Evolutionary conservation across 2,797 vertebrate species (phyloP), one percentile per base, ranked within the genome.

Genomic region (Euthynnus affinis): DNA sequence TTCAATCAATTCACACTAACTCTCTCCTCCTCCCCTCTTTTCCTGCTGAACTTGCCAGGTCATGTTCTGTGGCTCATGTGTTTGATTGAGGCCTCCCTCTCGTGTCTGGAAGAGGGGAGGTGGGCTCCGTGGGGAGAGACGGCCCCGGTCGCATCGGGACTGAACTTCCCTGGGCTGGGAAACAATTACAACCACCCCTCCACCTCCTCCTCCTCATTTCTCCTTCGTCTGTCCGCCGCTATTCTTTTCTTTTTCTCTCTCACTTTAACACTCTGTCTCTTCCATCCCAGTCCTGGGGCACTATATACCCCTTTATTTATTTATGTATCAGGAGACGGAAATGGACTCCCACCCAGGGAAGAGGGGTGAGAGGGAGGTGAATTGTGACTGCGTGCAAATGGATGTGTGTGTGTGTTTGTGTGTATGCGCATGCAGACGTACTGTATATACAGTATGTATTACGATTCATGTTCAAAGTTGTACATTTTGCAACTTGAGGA

Each of bases 271-370:
- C 81, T 87, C 84, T 40, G 75, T 82, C 87, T 88, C 83, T 88
- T 84, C 87, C 80, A 80, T 82, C 78, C 73, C 77, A 66, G 86
- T 92, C 94, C 93, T 85, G 85, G 82, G 94, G 93, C 94, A 84
- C 89, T 87, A 90, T 78, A 82, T 82, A 85, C 77, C 83, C 87
- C 74, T 88, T 49, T 90, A 93, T 95, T 95, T 94, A 94, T 94
- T 94, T 94, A 92, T 94, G 87, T 91, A 93, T 91, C 87, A 92
- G 77, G 80, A 93, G 90, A 92, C 88, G 92, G 94, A 94, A 93
- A 93, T 90, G 91, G 92, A 88, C 87, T 92, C 89, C 93, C 89
- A 91, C 93, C 85, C 87, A 92, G 87, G 76, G 90, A 90, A 86
- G 81, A 90, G 86, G 92, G 93, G 89, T 93, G 84, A 92, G 69